Conservation (phyloP, 2,113 vertebrate genomes). For the Phrynosoma blainvillii region DNA sequence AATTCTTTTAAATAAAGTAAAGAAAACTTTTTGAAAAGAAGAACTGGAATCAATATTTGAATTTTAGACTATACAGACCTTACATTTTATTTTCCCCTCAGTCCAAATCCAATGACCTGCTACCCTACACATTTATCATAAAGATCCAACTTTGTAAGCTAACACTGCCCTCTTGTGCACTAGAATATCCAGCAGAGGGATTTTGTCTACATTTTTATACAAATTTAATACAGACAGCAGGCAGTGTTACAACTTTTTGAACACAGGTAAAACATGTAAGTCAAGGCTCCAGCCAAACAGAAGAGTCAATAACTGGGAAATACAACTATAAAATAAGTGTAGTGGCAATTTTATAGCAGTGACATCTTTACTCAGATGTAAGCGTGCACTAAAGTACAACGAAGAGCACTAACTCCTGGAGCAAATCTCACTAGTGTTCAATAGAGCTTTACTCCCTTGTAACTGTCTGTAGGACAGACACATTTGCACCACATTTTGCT, state of each 20-base stretch:
- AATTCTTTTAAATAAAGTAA: conserved; percentile 37
- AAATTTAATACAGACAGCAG: not conserved
- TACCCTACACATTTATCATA: conserved; percentile 29
- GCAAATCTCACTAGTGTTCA: not conserved
- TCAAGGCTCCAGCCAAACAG: not conserved
- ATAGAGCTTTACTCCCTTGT: too few species aligned
- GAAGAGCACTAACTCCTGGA: not conserved
- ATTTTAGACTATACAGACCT: not conserved
- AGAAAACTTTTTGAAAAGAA: conserved; percentile 21
- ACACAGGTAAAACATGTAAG: not conserved
- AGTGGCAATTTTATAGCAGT: not conserved
- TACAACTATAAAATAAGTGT: not conserved
- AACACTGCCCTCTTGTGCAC: conserved; percentile 83
- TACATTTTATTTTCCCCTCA: conserved; percentile 53
- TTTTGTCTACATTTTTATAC: not conserved
- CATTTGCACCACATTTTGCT: not conserved
- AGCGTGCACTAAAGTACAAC: not conserved
- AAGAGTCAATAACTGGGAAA: not conserved
- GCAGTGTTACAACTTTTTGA: not conserved
- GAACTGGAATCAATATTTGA: conserved; percentile 20
- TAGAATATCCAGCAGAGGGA: conserved; percentile 11
- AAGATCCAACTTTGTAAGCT: conserved; percentile 53
- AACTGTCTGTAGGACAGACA: not conserved
- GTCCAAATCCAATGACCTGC: conserved; percentile 56
- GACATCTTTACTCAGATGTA: not conserved